phyloP scores from a whole-genome alignment of 2,797 vertebrate genomes.

The Garrulus glandarius region DNA sequence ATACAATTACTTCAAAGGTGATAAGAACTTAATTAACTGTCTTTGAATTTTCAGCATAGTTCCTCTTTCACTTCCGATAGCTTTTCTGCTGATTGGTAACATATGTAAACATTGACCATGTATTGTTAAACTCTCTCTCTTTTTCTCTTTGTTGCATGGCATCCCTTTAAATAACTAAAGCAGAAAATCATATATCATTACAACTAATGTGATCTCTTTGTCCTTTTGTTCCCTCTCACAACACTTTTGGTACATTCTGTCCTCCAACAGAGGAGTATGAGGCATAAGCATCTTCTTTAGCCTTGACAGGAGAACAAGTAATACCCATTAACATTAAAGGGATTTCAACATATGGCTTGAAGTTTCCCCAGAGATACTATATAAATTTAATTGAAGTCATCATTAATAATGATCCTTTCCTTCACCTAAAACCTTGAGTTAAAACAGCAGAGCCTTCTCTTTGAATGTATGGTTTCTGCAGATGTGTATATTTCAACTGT shows the following conservation, averaged over 20 bases:
- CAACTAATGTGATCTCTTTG: not conserved
- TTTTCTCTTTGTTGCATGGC: not conserved
- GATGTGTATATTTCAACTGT: not conserved
- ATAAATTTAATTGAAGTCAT: constrained; percentile 16
- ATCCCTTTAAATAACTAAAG: not conserved
- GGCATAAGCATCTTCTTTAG: not conserved
- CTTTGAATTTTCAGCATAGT: not conserved
- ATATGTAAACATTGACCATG: not conserved
- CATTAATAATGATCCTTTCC: not conserved
- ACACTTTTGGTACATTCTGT: not conserved
- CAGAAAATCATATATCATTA: not conserved
- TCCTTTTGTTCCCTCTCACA: not conserved
- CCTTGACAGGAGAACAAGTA: not conserved
- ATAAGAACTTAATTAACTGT: constrained; percentile 3
- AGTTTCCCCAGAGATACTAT: not conserved
- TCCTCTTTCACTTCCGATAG: not conserved
- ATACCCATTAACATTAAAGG: not conserved
- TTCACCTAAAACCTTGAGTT: not conserved
- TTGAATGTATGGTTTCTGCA: not conserved
- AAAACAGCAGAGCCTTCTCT: not conserved
- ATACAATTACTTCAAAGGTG: not conserved
- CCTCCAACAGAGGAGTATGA: not conserved
- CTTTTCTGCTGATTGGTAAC: not conserved
- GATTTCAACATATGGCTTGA: constrained; percentile 21
- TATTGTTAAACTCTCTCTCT: not conserved